Conservation (phyloP, 2,888 invertebrate genomes). For the Lydus trimaculatus region DNA sequence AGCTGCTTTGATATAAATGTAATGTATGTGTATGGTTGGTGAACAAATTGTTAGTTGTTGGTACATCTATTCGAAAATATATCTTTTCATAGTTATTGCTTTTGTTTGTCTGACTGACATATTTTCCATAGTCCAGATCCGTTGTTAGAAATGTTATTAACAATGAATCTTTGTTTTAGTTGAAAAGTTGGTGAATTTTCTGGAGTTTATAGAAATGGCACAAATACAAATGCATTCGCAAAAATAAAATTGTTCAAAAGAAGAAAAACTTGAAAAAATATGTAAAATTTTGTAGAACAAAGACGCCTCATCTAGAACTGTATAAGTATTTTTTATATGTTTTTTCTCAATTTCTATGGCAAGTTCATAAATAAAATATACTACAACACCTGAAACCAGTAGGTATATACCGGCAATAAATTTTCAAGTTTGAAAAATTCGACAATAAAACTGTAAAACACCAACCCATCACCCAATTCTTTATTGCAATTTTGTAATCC, state of each 20-base stretch:
- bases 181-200: neutral
- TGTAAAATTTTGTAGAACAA: neutral
- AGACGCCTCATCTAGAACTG: neutral
- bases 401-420: conserved; percentile 40
- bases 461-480: conserved; percentile 39
- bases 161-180: conserved; percentile 39
- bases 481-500: conserved; percentile 46
- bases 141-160: conserved; percentile 27
- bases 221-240: neutral
- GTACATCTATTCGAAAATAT: conserved; percentile 43
- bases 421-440: conserved; percentile 43
- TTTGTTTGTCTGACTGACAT: conserved; percentile 42
- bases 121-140: conserved; percentile 43
- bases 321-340: neutral
- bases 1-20: conserved; percentile 32
- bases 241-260: neutral
- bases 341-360: too few relatives aligned
- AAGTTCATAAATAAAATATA: conserved; percentile 20
- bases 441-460: conserved; percentile 44
- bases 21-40: conserved; percentile 39
- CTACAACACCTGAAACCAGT: conserved; percentile 19
- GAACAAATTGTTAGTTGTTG: conserved; percentile 55
- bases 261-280: neutral
- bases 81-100: conserved; percentile 45
- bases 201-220: too few relatives aligned